Conservation (phyloP, 1,140 invertebrate species). For the Anadara kagoshimensis region DNA sequence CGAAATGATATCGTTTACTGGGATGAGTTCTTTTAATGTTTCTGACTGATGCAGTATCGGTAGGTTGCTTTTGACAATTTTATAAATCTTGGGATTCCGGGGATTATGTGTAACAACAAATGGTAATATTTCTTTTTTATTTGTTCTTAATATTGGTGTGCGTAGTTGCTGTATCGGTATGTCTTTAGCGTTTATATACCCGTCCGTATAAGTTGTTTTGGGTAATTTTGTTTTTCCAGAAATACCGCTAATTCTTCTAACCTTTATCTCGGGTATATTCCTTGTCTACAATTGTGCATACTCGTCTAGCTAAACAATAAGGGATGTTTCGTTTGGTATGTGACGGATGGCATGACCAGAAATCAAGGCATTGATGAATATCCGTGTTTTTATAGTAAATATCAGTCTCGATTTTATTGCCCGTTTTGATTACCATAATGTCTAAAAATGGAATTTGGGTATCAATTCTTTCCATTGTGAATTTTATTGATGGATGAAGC, state of each 20-base stretch:
- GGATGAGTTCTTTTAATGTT: not conserved
- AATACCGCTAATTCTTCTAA: not conserved
- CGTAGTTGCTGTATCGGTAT: not conserved
- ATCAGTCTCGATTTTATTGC: slow-evolving; percentile 4
- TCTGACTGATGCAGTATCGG: not conserved
- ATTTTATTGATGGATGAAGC: slow-evolving; percentile 9
- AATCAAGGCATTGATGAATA: slow-evolving; percentile 4
- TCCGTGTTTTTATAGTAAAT: slow-evolving; percentile 1
- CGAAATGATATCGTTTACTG: not conserved
- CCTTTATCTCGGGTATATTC: no score
- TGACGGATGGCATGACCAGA: no score
- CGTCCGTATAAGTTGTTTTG: not conserved
- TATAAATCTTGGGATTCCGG: not conserved
- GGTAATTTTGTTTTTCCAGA: not conserved
- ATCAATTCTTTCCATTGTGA: slow-evolving; percentile 2
- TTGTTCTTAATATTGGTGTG: no score
- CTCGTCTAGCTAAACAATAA: no score
- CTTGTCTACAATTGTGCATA: no score
- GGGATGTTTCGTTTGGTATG: no score
- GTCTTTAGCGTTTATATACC: not conserved
- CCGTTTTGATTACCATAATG: not conserved
- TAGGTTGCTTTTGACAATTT: not conserved
- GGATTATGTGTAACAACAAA: slow-evolving; percentile 3
- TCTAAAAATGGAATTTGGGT: slow-evolving; percentile 11
- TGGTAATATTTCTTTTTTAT: not conserved